Conservation (phyloP, 2,113 vertebrate genomes). For the Perca fluviatilis region DNA sequence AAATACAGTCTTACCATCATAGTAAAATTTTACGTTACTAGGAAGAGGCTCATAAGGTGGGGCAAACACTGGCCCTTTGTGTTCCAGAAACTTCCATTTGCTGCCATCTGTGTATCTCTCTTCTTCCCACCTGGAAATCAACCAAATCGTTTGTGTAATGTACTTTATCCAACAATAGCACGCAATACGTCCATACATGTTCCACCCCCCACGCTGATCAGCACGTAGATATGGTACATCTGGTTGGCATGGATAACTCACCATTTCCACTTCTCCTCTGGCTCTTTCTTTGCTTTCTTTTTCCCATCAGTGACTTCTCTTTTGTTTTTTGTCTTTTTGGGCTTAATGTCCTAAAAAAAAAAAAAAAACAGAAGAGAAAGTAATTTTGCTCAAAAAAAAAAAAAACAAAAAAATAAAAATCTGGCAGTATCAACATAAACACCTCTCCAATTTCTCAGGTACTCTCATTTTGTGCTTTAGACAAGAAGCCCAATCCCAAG, state of each 20-base stretch:
- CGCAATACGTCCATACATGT: neutral
- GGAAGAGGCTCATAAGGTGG: constrained; percentile 95
- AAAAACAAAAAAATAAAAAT: too few relatives aligned
- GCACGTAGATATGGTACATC: neutral
- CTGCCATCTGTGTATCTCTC: constrained; percentile 95
- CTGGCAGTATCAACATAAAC: neutral
- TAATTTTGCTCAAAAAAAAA: neutral
- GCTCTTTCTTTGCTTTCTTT: constrained; percentile 96
- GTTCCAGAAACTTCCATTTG: constrained; percentile 98
- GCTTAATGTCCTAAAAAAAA: constrained; percentile 86
- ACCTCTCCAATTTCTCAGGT: neutral
- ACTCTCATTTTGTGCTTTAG: neutral
- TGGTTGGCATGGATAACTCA: constrained; percentile 73
- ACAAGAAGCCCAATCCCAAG: neutral
- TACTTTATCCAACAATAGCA: neutral
- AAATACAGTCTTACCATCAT: constrained; percentile 88
- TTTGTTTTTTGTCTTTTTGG: constrained; percentile 94
- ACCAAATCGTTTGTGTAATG: neutral
- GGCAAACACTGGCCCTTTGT: constrained; percentile 98
- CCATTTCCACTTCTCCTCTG: constrained; percentile 99
- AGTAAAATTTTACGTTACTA: constrained; percentile 94
- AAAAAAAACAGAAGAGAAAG: constrained; percentile 32
- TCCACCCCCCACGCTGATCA: neutral
- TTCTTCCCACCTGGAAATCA: constrained; percentile 95
- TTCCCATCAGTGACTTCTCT: constrained; percentile 88